phyloP scores from a whole-genome alignment of 2,113 vertebrate genomes.

The Cyanoderma ruficeps region DNA sequence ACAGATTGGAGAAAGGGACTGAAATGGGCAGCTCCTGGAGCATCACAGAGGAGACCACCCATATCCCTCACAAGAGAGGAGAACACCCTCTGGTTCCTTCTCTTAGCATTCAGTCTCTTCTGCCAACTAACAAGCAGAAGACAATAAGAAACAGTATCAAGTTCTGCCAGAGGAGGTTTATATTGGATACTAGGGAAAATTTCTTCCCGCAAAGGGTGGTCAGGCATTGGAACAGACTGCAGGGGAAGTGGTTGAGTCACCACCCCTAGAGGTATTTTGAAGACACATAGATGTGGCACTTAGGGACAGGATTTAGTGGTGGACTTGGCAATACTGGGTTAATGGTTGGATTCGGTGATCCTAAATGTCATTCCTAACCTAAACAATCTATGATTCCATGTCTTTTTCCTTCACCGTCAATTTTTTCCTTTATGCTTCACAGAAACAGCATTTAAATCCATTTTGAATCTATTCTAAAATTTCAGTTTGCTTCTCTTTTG shows the following conservation, averaged over 20 bases:
- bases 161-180: not conserved
- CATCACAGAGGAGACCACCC: not conserved
- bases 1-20: not conserved
- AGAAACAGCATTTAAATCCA: not conserved
- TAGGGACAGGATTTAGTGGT: not conserved
- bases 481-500: not conserved
- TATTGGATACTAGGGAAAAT: not conserved
- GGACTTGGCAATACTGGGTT: not conserved
- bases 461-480: not conserved
- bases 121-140: not conserved
- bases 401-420: not conserved
- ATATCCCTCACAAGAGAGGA: not conserved
- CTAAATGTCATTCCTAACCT: not conserved
- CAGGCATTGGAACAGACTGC: not conserved
- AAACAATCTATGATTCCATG: not conserved
- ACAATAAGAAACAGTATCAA: not conserved
- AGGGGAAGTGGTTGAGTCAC: not conserved
- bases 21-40: not conserved
- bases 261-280: not conserved
- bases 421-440: not conserved
- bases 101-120: not conserved
- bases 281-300: not conserved
- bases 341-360: not conserved
- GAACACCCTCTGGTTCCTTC: accelerated
- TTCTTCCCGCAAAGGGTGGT: not conserved